Evolutionary conservation across 2,797 vertebrate species (phyloP).

Genomic region (Rhinogobio ventralis): DNA sequence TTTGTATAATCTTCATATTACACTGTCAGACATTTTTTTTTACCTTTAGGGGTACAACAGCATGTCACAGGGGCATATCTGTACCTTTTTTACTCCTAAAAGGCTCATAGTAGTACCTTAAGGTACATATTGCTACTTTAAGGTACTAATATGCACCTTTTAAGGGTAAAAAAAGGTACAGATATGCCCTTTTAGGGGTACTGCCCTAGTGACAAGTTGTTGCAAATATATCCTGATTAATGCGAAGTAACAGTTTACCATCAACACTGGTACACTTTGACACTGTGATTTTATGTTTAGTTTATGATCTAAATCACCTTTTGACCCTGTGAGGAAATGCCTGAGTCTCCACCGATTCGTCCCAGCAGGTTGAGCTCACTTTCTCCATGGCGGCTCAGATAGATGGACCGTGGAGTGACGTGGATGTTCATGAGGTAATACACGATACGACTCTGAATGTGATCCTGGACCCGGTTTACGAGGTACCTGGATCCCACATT

Average conservation of each 20-base stretch:
- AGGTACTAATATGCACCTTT: too few species aligned
- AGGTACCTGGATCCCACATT: constrained; percentile 88
- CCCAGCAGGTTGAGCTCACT: constrained; percentile 88
- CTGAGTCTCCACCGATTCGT: constrained; percentile 87
- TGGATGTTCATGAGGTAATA: constrained; percentile 97
- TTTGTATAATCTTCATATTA: too few species aligned
- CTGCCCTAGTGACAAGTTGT: too few species aligned
- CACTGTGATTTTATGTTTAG: not conserved
- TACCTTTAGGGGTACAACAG: too few species aligned
- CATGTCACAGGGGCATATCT: too few species aligned
- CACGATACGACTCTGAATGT: constrained; percentile 90
- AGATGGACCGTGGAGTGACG: constrained; percentile 87
- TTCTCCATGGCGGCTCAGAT: constrained; percentile 90
- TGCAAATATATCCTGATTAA: not conserved
- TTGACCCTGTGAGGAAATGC: constrained; percentile 80
- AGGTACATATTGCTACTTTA: too few species aligned
- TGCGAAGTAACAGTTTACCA: not conserved
- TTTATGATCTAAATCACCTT: constrained; percentile 70
- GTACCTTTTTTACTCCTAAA: too few species aligned
- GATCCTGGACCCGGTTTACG: constrained; percentile 88
- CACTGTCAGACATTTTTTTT: too few species aligned
- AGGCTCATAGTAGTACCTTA: too few species aligned
- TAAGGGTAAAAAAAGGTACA: too few species aligned
- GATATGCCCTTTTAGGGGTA: too few species aligned
- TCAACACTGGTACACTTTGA: not conserved